Conservation (phyloP, 2,888 invertebrate genomes). For the Andrena bicolor region DNA sequence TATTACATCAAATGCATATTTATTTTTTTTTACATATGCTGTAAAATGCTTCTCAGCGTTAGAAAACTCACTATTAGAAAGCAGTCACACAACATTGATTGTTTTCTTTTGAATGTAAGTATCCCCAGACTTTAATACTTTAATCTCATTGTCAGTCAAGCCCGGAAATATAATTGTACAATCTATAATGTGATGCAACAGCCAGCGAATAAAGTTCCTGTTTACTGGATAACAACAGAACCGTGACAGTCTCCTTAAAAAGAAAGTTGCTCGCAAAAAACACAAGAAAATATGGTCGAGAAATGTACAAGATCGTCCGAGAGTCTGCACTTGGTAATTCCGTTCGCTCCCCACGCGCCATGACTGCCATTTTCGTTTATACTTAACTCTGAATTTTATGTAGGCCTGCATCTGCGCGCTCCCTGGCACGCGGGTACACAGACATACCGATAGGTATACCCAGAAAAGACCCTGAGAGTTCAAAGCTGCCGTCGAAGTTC, state of each 20-base stretch:
- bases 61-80: too few species aligned
- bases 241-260: slow-evolving; percentile 4
- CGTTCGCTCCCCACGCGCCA: slow-evolving; percentile 30
- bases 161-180: too few species aligned
- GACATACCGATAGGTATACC: not conserved
- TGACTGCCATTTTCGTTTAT: slow-evolving; percentile 55
- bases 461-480: slow-evolving; percentile 40
- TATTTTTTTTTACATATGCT: too few species aligned
- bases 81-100: too few species aligned
- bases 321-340: slow-evolving; percentile 30
- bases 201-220: too few species aligned
- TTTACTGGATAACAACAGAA: not conserved
- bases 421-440: not conserved
- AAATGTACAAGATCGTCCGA: slow-evolving; percentile 17
- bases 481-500: slow-evolving; percentile 51
- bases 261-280: not conserved
- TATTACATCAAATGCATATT: too few species aligned
- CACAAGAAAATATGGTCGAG: slow-evolving; percentile 29
- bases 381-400: slow-evolving; percentile 59
- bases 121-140: too few species aligned
- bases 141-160: too few species aligned
- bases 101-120: too few species aligned
- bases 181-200: too few species aligned
- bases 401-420: not conserved
- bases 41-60: too few species aligned